A percentile compares a stretch with the other conserved stretches of the same genome.
Conservation (phyloP, 2,888 invertebrate genomes). For the Ernsta delagoae region DNA sequence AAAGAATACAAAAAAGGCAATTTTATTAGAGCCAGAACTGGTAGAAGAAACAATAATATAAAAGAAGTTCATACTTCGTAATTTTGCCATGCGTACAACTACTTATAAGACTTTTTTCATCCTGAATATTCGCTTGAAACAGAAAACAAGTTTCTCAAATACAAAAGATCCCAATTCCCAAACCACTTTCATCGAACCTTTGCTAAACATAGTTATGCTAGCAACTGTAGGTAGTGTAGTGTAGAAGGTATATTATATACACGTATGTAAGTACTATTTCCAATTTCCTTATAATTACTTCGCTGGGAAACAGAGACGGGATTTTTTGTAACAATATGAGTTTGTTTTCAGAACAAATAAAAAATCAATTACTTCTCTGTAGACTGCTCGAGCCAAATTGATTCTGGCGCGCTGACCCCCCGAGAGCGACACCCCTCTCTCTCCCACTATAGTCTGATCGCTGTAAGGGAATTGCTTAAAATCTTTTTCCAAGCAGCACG, state of each 20-base stretch:
- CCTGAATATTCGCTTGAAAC: neutral
- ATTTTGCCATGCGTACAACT: no score
- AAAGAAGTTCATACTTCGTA: no score
- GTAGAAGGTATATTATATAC: neutral
- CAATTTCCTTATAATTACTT: slow-evolving; percentile 13
- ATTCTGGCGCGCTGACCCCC: slow-evolving; percentile 91
- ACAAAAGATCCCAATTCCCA: slow-evolving; percentile 11
- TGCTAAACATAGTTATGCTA: neutral
- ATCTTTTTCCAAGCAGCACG: slow-evolving; percentile 82
- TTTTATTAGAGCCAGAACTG: no score
- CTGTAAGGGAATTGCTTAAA: slow-evolving; percentile 86
- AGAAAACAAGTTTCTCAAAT: slow-evolving; percentile 1
- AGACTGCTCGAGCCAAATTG: slow-evolving; percentile 85
- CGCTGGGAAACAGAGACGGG: slow-evolving; percentile 6
- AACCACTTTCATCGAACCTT: slow-evolving; percentile 1
- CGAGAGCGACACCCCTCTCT: slow-evolving; percentile 88
- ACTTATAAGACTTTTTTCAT: neutral
- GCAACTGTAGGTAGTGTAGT: neutral
- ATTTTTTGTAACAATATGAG: slow-evolving; percentile 27
- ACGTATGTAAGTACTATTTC: neutral
- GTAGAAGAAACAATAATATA: no score
- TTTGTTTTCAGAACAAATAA: slow-evolving; percentile 45
- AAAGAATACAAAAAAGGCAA: no score
- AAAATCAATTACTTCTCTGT: slow-evolving; percentile 71
- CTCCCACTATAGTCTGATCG: slow-evolving; percentile 89